A percentile compares a stretch with the other conserved stretches of the same genome.
Conservation (phyloP, 2,888 invertebrate species). For the Microchrysa polita region DNA sequence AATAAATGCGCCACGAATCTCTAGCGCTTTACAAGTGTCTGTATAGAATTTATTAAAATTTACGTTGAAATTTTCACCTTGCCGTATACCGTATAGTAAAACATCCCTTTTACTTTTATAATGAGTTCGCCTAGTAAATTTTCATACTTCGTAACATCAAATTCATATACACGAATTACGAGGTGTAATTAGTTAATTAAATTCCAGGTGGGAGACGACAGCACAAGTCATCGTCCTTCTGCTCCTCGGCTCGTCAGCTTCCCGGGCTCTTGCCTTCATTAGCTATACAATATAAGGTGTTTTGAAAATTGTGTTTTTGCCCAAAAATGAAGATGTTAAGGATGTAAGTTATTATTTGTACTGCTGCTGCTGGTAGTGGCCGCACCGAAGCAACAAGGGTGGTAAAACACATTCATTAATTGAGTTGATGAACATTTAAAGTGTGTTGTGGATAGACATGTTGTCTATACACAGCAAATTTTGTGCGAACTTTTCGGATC, state of each 20-base stretch:
- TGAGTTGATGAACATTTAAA: too few relatives aligned
- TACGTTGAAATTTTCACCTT: constrained; percentile 25
- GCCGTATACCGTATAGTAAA: too few relatives aligned
- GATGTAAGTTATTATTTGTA: too few relatives aligned
- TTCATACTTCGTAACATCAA: constrained; percentile 19
- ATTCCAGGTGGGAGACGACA: constrained; percentile 9
- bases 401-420: too few relatives aligned
- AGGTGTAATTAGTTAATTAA: constrained; percentile 38
- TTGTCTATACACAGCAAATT: too few relatives aligned
- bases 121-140: constrained; percentile 13
- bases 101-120: constrained; percentile 2
- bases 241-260: neutral
- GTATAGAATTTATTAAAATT: constrained; percentile 24
- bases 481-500: too few relatives aligned
- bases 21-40: neutral
- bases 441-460: too few relatives aligned
- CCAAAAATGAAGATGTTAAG: constrained; percentile 14
- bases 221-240: too few relatives aligned
- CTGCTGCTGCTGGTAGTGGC: too few relatives aligned
- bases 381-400: too few relatives aligned
- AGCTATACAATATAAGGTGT: constrained; percentile 1
- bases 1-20: too few relatives aligned
- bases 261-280: neutral
- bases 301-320: neutral
- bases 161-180: constrained; percentile 32